Evolutionary conservation across 2,797 vertebrate genomes (phyloP).

Genomic region (Pygocentrus nattereri): DNA sequence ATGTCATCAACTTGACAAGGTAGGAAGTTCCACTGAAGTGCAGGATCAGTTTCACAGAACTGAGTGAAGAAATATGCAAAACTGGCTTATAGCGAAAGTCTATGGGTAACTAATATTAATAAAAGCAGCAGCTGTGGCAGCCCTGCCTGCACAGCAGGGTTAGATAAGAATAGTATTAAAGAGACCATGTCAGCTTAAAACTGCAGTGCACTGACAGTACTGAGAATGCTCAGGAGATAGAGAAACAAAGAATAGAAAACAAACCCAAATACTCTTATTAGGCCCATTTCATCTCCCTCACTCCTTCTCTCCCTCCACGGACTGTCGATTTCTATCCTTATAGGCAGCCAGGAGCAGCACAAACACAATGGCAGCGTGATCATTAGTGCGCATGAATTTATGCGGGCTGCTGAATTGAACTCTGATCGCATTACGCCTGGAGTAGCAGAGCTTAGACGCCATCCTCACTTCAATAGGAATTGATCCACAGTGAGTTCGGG

Average conservation of each 20-base stretch:
- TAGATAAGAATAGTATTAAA: slow-evolving; percentile 1
- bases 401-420: slow-evolving; percentile 20
- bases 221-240: neutral
- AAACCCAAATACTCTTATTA: neutral
- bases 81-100: neutral
- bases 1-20: neutral
- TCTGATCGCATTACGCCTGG: slow-evolving; percentile 9
- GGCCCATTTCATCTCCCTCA: neutral
- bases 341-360: slow-evolving; percentile 5
- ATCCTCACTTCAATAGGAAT: slow-evolving; percentile 10
- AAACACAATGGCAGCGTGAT: slow-evolving; percentile 6
- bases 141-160: neutral
- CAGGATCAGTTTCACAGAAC: neutral
- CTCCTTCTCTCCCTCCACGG: neutral
- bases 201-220: neutral
- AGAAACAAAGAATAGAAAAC: slow-evolving; percentile 4
- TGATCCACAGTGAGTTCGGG: neutral
- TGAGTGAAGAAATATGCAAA: neutral
- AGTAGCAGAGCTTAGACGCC: neutral
- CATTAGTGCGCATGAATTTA: slow-evolving; percentile 34
- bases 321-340: neutral
- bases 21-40: neutral
- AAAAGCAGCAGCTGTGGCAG: neutral
- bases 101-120: neutral
- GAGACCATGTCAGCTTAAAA: slow-evolving; percentile 5